Conservation (phyloP, 1,140 invertebrate species). For the Venturia canescens region DNA sequence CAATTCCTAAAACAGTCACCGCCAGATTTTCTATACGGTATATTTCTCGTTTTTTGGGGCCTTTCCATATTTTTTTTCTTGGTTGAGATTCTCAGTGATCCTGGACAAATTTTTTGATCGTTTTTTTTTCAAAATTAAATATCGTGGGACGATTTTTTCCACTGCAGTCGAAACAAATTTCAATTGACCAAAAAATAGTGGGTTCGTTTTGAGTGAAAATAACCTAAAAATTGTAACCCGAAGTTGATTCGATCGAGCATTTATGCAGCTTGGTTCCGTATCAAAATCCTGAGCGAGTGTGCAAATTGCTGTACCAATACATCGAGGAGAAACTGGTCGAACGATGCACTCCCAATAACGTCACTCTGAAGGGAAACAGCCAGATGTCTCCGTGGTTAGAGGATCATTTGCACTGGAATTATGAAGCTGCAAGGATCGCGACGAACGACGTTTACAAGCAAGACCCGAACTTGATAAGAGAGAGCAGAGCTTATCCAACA, state of each 20-base stretch:
- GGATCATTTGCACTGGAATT: constrained; percentile 56
- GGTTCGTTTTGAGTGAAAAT: background rate
- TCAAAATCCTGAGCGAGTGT: constrained; percentile 77
- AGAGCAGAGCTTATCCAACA: constrained; percentile 54
- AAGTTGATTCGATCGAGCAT: background rate
- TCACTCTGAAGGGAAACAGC: constrained; percentile 71
- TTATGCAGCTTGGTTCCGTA: constrained; percentile 79
- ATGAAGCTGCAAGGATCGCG: constrained; percentile 56
- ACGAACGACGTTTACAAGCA: constrained; percentile 57
- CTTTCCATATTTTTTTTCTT: background rate
- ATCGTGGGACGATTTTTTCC: no score
- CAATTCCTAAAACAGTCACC: constrained; percentile 51
- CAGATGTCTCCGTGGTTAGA: constrained; percentile 56
- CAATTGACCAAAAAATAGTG: no score
- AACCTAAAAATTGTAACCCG: background rate
- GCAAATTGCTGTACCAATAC: constrained; percentile 73
- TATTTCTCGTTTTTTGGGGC: constrained; percentile 7
- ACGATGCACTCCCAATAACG: constrained; percentile 78
- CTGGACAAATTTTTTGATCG: no score
- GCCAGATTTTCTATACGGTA: constrained; percentile 58
- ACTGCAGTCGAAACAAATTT: no score
- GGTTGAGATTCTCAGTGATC: background rate
- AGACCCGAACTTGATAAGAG: constrained; percentile 55
- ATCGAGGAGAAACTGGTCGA: constrained; percentile 76
- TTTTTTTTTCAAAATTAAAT: no score